Base-by-base conservation (phyloP, 2,888 invertebrate genomes). In the Orthosia gothica region DNA sequence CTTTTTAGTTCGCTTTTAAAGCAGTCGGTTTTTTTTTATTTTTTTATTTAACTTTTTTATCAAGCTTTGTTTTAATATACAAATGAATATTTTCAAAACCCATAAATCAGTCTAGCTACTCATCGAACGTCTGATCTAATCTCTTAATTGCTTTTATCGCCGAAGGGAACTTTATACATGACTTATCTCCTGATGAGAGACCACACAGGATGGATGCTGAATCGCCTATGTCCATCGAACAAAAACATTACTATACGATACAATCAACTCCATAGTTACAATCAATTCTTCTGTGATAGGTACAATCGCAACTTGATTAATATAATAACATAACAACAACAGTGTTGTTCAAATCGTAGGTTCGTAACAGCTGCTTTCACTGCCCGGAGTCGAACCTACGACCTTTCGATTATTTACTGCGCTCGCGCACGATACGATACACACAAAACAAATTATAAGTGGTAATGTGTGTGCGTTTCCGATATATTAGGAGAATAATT, bases 401-500 rank as follows among this genome's bases (percentile, higher is more conserved):
- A 87, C 87, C 87, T 87, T 86, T 88, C 71, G 76, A 76, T 84
- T 82, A 85, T 79, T 81, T 70, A 79, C 82, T 75, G 73, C 76
- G 81, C 64, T 75, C 81, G 83, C 74, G 80, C 88, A 83, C 86
- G 87, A 88, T 85, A 77, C 75, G 85, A 86, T 85, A 86, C 82
- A 77, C 77, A 81, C 87, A 84, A 84, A 89, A 88, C 89, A 87
- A 89, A 88, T 89, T 88, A 86, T 84, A 86, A 88, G 86, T 87
- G 83, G 87, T 87, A 83, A 73, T 83, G 54, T 72, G 74, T 18
- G 81, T 47, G 65, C 57, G 85, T 88, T 84, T 73, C 67, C 90
- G 80, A 74, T 89, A 40, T 62, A 52, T 12, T 18, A 18, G 23
- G 70, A 12, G 32, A 70, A 64, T 54, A 50, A 13, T 2, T 68